Conservation (phyloP, 1,140 invertebrate genomes). For the honey bee (Apis mellifera) region Amel_HAv3.1 CM009934.2:3307501-3308000, state of each 20-base stretch:
- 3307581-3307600: too few species aligned
- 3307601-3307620: too few species aligned
- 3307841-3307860: slow-evolving; percentile 61
- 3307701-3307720: too few species aligned
- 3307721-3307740: slow-evolving; percentile 10
- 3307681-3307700: too few species aligned
- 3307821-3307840: slow-evolving; percentile 60
- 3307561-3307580: too few species aligned
- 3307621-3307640: too few species aligned
- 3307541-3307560: too few species aligned
- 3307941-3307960: not conserved
- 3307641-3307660: too few species aligned
- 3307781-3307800: slow-evolving; percentile 49
- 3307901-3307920: slow-evolving; percentile 46
- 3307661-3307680: too few species aligned
- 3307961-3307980: not conserved
- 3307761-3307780: slow-evolving; percentile 20
- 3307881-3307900: slow-evolving; percentile 69
- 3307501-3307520: too few species aligned
- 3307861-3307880: slow-evolving; percentile 75
- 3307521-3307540: too few species aligned
- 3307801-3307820: slow-evolving; percentile 72
- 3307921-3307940: slow-evolving; percentile 16
- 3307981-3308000: not conserved
- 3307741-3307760: slow-evolving; percentile 42